Percentiles rank a stretch among this genome's conserved stretches.
phyloP scores from a whole-genome alignment of 2,888 invertebrate species.

The Drosophila monieri region DNA sequence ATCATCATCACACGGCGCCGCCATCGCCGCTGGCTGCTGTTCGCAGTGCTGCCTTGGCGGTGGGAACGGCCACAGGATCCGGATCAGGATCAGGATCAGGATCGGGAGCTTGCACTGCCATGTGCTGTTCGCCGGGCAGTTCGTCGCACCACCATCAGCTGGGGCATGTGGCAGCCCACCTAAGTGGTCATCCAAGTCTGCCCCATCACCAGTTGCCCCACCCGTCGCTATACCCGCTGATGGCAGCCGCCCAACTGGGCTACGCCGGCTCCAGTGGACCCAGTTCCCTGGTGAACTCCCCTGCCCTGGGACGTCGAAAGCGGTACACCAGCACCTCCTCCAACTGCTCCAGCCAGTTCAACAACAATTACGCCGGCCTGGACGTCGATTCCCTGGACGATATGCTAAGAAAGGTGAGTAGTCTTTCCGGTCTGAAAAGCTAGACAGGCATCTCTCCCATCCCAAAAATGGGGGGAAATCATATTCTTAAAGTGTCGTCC shows the following conservation, averaged over 20 bases:
- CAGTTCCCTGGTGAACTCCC: constrained; percentile 83
- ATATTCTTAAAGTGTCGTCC: no score
- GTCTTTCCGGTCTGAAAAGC: no score
- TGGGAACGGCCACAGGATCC: constrained; percentile 36
- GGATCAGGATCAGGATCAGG: constrained; percentile 31
- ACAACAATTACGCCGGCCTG: constrained; percentile 86
- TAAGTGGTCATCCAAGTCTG: constrained; percentile 1
- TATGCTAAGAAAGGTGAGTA: constrained; percentile 90
- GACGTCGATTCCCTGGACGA: constrained; percentile 92
- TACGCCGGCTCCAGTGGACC: constrained; percentile 78
- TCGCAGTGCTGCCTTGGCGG: constrained; percentile 46
- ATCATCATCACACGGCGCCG: constrained; percentile 69
- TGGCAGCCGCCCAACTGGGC: constrained; percentile 69
- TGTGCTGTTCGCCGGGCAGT: constrained; percentile 55
- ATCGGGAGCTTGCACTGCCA: constrained; percentile 48
- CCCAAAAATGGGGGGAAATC: not conserved
- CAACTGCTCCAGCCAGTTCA: constrained; percentile 87
- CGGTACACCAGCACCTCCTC: constrained; percentile 86
- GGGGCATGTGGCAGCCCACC: constrained; percentile 1
- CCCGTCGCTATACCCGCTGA: constrained; percentile 76
- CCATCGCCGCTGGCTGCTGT: constrained; percentile 64
- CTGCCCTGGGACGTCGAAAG: constrained; percentile 87
- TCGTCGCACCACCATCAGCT: constrained; percentile 53
- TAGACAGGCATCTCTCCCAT: no score
- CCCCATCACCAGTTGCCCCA: constrained; percentile 62